These are phyloP conservation scores for Amiota mariae DNA, from an alignment of 2,888 invertebrate genomes.

Conservation along the genomic window DNA sequence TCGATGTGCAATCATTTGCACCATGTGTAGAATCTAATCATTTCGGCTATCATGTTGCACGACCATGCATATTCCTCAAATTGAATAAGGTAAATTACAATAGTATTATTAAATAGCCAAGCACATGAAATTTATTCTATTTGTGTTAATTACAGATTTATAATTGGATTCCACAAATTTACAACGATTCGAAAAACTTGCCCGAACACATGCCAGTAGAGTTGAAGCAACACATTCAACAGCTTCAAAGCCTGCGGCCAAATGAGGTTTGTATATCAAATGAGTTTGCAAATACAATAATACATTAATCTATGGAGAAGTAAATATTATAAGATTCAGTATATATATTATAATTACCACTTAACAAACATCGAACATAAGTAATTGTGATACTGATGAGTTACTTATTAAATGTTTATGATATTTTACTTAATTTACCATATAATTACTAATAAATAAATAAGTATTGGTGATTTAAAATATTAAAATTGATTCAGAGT, in stretches of 20 bases:
- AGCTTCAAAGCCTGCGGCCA: slow-evolving; percentile 71
- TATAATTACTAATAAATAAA: neutral
- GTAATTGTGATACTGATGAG: neutral
- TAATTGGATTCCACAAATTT: slow-evolving; percentile 88
- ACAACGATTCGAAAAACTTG: slow-evolving; percentile 81
- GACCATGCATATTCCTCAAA: slow-evolving; percentile 97
- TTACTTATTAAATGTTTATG: neutral
- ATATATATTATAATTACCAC: too few relatives aligned
- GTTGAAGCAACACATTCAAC: slow-evolving; percentile 81
- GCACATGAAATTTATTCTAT: neutral
- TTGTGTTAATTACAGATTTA: slow-evolving; percentile 79
- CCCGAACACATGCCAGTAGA: slow-evolving; percentile 85
- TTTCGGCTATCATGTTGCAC: slow-evolving; percentile 89
- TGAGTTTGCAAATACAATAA: neutral
- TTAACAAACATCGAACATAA: too few relatives aligned
- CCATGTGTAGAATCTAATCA: slow-evolving; percentile 85
- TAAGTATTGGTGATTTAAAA: neutral
- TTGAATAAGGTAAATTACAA: slow-evolving; percentile 87
- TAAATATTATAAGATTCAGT: too few relatives aligned
- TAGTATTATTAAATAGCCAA: neutral
- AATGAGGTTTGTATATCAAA: slow-evolving; percentile 68
- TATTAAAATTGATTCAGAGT: neutral
- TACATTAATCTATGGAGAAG: too few relatives aligned
- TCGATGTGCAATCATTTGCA: slow-evolving; percentile 82
- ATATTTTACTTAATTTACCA: neutral